Percentiles rank a stretch among this genome's conserved stretches.
Conservation (phyloP, 2,888 invertebrate species). For the Eulithis testata region DNA sequence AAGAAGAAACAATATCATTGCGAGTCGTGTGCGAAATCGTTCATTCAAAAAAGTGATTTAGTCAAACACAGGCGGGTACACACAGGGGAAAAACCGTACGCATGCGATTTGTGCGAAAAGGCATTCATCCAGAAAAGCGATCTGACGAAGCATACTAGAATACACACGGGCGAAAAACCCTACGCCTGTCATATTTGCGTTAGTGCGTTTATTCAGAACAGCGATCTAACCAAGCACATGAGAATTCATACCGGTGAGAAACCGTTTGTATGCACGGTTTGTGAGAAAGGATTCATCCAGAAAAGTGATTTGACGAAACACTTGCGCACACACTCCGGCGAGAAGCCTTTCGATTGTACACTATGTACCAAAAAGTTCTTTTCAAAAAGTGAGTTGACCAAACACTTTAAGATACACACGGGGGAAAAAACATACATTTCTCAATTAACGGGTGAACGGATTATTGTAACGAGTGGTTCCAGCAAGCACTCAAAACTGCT, state of each 20-base stretch:
- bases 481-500: too few relatives aligned
- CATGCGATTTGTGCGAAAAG: background rate
- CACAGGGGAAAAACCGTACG: background rate
- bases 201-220: conserved; percentile 3
- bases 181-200: background rate
- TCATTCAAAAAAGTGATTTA: conserved; percentile 22
- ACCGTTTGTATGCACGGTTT: background rate
- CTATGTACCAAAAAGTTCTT: conserved; percentile 6
- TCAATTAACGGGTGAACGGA: too few relatives aligned
- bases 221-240: conserved; percentile 5
- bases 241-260: background rate
- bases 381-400: conserved; percentile 19
- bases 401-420: background rate
- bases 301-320: conserved; percentile 8
- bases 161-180: conserved; percentile 9
- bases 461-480: too few relatives aligned
- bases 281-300: conserved; percentile 2
- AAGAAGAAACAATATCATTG: conserved; percentile 12
- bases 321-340: background rate
- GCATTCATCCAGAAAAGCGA: conserved; percentile 21
- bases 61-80: conserved; percentile 4
- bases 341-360: background rate
- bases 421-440: background rate
- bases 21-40: background rate
- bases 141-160: conserved; percentile 13